A percentile compares a stretch with the other conserved stretches of the same genome.
phyloP scores from a whole-genome alignment of 2,113 vertebrate genomes.

The Anguilla rostrata region DNA sequence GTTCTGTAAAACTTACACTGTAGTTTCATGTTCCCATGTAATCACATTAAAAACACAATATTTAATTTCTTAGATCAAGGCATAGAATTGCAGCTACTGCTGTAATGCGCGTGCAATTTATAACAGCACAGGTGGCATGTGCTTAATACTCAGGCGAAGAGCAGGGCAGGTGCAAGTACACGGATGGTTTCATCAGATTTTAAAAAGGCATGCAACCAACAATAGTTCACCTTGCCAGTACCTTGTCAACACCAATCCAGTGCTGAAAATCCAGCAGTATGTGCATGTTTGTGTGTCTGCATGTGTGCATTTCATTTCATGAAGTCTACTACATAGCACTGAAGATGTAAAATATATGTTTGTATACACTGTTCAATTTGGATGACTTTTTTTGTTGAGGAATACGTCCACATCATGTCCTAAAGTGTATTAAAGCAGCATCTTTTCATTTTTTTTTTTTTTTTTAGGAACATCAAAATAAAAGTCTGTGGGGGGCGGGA shows the following conservation, averaged over 20 bases:
- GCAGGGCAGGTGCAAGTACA: slow-evolving; percentile 57
- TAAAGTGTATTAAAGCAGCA: slow-evolving; percentile 86
- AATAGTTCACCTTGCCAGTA: slow-evolving; percentile 62
- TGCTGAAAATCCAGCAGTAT: slow-evolving; percentile 59
- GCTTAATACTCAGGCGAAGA: slow-evolving; percentile 60
- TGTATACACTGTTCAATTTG: slow-evolving; percentile 70
- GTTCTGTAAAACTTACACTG: slow-evolving; percentile 61
- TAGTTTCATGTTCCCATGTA: slow-evolving; percentile 67
- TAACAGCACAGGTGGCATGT: slow-evolving; percentile 52
- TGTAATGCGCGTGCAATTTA: slow-evolving; percentile 55
- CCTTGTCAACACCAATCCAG: slow-evolving; percentile 57
- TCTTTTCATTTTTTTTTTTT: slow-evolving; percentile 75
- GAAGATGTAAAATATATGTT: slow-evolving; percentile 67
- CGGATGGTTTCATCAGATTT: slow-evolving; percentile 63
- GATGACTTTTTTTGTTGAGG: slow-evolving; percentile 73
- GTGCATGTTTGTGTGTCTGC: slow-evolving; percentile 39
- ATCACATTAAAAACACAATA: slow-evolving; percentile 65
- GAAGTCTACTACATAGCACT: slow-evolving; percentile 60
- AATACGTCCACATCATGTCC: slow-evolving; percentile 73
- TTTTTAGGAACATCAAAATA: slow-evolving; percentile 63
- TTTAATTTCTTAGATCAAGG: slow-evolving; percentile 64
- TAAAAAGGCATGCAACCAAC: slow-evolving; percentile 76
- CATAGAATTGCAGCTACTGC: slow-evolving; percentile 54
- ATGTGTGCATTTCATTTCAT: slow-evolving; percentile 42
- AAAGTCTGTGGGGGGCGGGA: slow-evolving; percentile 62